Evolutionary conservation across 2,113 vertebrate species (phyloP).

Genomic region (Podiceps cristatus): DNA sequence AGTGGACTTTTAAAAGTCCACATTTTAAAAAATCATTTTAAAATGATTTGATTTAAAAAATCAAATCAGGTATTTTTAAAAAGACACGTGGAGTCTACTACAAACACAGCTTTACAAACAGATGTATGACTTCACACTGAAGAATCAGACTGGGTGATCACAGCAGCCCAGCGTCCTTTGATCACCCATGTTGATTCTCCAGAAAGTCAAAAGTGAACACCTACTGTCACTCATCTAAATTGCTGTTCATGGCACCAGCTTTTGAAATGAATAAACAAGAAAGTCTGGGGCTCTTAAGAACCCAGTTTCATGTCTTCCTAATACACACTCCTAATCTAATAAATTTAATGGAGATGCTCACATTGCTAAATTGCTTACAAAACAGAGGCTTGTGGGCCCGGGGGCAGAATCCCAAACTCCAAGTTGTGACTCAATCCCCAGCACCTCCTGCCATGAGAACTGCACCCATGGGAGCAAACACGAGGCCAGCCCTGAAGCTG

Average conservation of each 20-base stretch:
- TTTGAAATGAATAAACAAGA: background rate
- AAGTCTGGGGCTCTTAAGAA: background rate
- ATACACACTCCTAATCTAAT: background rate
- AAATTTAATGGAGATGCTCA: background rate
- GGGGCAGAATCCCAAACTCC: background rate
- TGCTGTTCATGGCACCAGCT: background rate
- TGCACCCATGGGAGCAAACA: background rate
- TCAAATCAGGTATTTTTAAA: background rate
- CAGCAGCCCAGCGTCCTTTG: background rate
- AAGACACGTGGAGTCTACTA: background rate
- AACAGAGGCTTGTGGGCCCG: fast-evolving
- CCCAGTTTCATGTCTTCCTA: background rate
- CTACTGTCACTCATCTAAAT: background rate
- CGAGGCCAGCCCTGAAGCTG: background rate
- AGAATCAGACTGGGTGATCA: background rate
- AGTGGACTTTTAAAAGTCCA: background rate
- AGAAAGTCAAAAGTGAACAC: background rate
- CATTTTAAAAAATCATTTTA: too few species aligned
- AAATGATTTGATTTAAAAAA: too few species aligned
- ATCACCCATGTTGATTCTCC: background rate
- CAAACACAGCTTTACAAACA: background rate
- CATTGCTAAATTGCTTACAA: background rate
- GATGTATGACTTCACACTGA: background rate
- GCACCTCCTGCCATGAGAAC: background rate
- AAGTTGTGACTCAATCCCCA: background rate